Base-by-base conservation (phyloP, 1,140 invertebrate species). In the Papilio glaucus region DNA sequence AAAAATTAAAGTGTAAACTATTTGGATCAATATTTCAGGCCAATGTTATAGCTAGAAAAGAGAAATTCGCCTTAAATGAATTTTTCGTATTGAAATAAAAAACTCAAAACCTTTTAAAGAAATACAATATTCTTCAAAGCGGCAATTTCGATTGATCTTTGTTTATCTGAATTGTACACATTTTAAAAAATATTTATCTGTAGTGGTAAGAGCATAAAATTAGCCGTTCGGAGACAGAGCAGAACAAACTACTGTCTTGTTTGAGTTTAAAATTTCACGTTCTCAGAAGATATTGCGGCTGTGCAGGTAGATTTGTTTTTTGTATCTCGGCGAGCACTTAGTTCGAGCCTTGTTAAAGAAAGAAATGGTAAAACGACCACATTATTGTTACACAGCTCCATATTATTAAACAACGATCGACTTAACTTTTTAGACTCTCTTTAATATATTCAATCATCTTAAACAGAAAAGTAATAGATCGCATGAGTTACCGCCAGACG, bases 261-360 rank as follows among this genome's bases (percentile, higher is more conserved):
- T 88, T 88, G 83, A 82, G 80, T 87, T 88, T 80, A 89, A 83
- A 87, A 89, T 90, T 87, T 87, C 78, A 86, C 81, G 78, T 90
- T 90, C 88, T 80, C 42, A 72, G 88, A 90, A 88, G 79, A 81
- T 76, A 81, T 80, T 77, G 75, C 77, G 77, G 78, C 57, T 77
- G 21, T 45, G 67, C 88, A 90, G 88, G 88, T 90, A 88, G 82
- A 72, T 73, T 76, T 77, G 86, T 88, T 85, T 87, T 85, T 82
- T 76, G 74, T 75, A 57, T 53, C 73, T 61, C 42, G 37, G 18
- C 73, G 65, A 49, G 49, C 41, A 72, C 67, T 69, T 49, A 38
- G 73, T 39, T 24, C 37, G 42, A 29, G 72, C 60, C 61, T 71
- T 72, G 60, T 68, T 63, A 74, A 84, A 77, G 76, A 78, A 76